phyloP scores from a whole-genome alignment of 2,888 invertebrate species.

The Watsonalla binaria region DNA sequence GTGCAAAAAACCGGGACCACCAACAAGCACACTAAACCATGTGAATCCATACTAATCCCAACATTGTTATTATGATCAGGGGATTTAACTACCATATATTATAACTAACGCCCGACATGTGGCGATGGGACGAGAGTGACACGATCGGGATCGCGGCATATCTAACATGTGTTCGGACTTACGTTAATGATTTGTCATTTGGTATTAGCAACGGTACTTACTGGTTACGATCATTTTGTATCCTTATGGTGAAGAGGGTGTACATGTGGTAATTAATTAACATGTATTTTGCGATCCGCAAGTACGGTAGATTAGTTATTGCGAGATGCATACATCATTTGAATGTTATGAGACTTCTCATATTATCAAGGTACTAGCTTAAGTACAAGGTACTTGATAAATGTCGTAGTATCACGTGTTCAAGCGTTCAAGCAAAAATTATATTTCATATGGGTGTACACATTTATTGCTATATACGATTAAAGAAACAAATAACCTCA shows the following conservation, averaged over 20 bases:
- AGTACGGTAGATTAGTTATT: too few relatives aligned
- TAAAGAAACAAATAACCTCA: too few relatives aligned
- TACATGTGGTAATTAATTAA: too few relatives aligned
- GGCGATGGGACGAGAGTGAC: constrained; percentile 44
- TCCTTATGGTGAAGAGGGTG: neutral
- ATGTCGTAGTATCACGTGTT: too few relatives aligned
- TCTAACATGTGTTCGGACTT: constrained; percentile 27
- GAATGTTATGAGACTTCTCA: too few relatives aligned
- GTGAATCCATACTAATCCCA: constrained; percentile 61
- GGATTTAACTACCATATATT: constrained; percentile 56
- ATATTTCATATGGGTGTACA: too few relatives aligned
- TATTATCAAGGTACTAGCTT: too few relatives aligned
- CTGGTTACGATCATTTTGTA: constrained; percentile 2
- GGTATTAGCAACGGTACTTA: neutral
- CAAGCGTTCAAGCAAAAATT: too few relatives aligned
- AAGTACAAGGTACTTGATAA: too few relatives aligned
- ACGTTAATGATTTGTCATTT: constrained; percentile 9
- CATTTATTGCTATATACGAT: too few relatives aligned
- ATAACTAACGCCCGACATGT: constrained; percentile 69
- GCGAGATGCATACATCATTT: too few relatives aligned
- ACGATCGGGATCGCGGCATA: constrained; percentile 16
- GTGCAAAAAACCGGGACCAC: constrained; percentile 68
- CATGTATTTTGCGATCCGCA: too few relatives aligned
- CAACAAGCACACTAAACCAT: constrained; percentile 53
- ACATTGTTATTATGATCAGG: constrained; percentile 70